These are phyloP conservation scores for Amblyopsis hoosieri DNA, from an alignment of 2,797 vertebrate genomes.

Conservation along the genomic window DNA sequence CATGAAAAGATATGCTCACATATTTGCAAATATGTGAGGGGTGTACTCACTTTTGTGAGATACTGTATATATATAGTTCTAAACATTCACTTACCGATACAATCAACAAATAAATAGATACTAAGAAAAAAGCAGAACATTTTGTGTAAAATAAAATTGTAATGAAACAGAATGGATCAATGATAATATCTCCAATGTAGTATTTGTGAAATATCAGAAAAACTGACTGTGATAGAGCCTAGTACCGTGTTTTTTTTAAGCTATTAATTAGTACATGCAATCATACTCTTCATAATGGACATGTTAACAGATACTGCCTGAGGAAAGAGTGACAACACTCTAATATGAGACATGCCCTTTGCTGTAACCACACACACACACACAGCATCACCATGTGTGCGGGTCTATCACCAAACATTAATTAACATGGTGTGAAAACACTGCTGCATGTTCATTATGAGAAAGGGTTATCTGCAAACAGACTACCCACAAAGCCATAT, in stretches of 20 bases:
- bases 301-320: constrained; percentile 86
- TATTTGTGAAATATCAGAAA: too few relatives aligned
- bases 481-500: too few relatives aligned
- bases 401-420: constrained; percentile 16
- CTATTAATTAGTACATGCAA: constrained; percentile 85
- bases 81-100: too few relatives aligned
- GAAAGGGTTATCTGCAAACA: neutral
- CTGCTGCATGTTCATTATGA: constrained; percentile 3
- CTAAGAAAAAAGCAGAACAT: too few relatives aligned
- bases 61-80: too few relatives aligned
- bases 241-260: constrained; percentile 28
- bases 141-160: too few relatives aligned
- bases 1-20: too few relatives aligned
- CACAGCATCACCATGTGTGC: constrained; percentile 32
- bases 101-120: too few relatives aligned
- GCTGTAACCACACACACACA: constrained; percentile 52
- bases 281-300: constrained; percentile 88
- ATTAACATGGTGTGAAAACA: constrained; percentile 12
- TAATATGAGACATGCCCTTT: constrained; percentile 85
- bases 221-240: neutral
- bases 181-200: too few relatives aligned
- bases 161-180: too few relatives aligned
- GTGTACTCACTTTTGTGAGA: too few relatives aligned
- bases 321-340: constrained; percentile 83
- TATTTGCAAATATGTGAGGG: too few relatives aligned